Percentiles rank a stretch among this genome's conserved stretches.
These are phyloP conservation scores for Piscicola geometra DNA, from an alignment of 2,888 invertebrate genomes.

Conservation along the genomic window DNA sequence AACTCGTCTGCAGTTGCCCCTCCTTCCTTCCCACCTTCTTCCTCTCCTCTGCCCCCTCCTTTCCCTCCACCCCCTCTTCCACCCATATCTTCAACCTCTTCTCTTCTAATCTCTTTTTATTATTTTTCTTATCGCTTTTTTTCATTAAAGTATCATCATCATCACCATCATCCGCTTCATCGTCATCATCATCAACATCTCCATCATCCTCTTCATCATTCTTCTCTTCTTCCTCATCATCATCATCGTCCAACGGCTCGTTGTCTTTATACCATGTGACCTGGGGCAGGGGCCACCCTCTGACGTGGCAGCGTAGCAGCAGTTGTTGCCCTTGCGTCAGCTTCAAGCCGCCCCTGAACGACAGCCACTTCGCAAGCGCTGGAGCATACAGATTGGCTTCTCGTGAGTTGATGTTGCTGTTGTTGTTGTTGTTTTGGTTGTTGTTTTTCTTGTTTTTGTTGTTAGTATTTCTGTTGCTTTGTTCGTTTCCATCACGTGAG, in stretches of 20 bases:
- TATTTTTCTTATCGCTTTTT: no score
- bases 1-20: no score
- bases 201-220: not conserved
- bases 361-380: not conserved
- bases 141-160: no score
- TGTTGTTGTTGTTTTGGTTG: not conserved
- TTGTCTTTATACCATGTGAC: constrained; percentile 10
- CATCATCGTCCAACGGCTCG: not conserved
- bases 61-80: not conserved
- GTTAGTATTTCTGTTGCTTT: not conserved
- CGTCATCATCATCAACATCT: not conserved
- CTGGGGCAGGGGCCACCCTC: not conserved
- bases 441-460: not conserved
- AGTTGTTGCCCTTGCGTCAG: not conserved
- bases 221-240: not conserved
- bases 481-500: not conserved
- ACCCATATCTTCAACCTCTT: not conserved
- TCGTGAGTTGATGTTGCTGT: not conserved
- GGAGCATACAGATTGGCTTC: not conserved
- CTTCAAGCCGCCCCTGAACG: not conserved
- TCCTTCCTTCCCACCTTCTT: not conserved
- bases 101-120: no score
- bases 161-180: not conserved
- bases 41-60: not conserved
- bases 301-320: not conserved